Evolutionary conservation across 2,113 vertebrate species (phyloP).

Genomic region (Ochotona princeps): DNA sequence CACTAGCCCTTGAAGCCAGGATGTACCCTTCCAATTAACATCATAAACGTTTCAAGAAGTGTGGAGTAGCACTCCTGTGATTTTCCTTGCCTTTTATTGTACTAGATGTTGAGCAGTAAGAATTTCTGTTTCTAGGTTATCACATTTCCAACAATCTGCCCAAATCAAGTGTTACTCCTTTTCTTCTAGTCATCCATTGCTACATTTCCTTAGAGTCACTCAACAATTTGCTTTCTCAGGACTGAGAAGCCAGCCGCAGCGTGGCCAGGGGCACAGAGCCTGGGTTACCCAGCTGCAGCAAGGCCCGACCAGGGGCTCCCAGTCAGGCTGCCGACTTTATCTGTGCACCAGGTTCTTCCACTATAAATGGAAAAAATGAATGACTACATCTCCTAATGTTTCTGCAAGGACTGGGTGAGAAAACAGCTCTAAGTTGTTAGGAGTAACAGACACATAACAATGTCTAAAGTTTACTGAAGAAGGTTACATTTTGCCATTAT

Average conservation of each 20-base stretch:
- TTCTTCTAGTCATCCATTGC: background rate
- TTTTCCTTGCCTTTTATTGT: background rate
- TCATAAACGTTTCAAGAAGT: background rate
- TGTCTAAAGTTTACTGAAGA: background rate
- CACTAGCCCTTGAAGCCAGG: background rate
- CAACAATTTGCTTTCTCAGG: background rate
- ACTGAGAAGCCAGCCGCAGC: background rate
- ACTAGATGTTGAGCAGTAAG: background rate
- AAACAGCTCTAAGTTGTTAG: background rate
- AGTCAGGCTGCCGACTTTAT: background rate
- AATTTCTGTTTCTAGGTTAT: background rate
- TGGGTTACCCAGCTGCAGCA: background rate
- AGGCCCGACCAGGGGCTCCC: background rate
- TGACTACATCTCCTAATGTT: background rate
- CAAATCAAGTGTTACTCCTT: background rate
- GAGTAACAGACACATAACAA: background rate
- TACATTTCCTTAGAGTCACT: background rate
- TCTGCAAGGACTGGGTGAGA: background rate
- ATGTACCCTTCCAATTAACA: background rate
- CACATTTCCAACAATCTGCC: background rate
- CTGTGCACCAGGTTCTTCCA: background rate
- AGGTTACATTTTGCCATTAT: background rate
- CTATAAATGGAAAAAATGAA: background rate
- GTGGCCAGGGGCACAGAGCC: background rate
- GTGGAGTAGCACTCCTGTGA: too few relatives aligned